Base-by-base conservation (phyloP, 1,140 invertebrate species). In the Drosophila littoralis region DNA sequence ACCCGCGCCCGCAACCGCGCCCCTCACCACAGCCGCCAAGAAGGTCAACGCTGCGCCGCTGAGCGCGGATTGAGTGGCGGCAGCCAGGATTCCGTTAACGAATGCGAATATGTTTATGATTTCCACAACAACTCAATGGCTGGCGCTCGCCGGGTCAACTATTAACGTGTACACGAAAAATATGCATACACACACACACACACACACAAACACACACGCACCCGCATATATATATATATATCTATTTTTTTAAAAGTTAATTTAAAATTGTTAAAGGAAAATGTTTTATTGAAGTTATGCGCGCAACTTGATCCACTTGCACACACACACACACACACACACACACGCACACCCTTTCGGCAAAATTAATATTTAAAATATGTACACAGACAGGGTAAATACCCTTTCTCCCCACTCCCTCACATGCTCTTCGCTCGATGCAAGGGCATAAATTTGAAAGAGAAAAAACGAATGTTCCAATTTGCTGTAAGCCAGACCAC, bases 221-320 rank as follows among this genome's bases (percentile, higher is more conserved):
- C 38, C 17, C 43, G 38, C 35, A 51, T 57, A 48, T 52, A 63
- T 65, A 81, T 63, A 66, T 74, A 72, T 65, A 72, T 58, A 83
- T 80, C 58, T 85, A 78, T 86, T 85, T 85, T 86, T 85, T 86
- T 86, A 52, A 81, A 81, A 72, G 67, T 72, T 86, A 72, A 85
- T 81, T 81, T 81, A 78, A 75, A 86, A 69, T 86, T 85, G 82
- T 86, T 85, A 82, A 51, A 48, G 10, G n/a, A 65, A 77, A 76
- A 77, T 84, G 74, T 84, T 84, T 81, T 74, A 84, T 85, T 81
- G 74, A 85, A 66, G 76, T 85, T 77, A 77, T 75, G 77, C 77
- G 81, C 81, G 79, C 69, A 73, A 80, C 74, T 75, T 66, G 17
- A 57, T 42, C 9, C 17, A 42, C 54, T 42, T 9, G 28, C 10